Base-by-base conservation (phyloP, 2,888 invertebrate species). In the Cephonodes hylas region DNA sequence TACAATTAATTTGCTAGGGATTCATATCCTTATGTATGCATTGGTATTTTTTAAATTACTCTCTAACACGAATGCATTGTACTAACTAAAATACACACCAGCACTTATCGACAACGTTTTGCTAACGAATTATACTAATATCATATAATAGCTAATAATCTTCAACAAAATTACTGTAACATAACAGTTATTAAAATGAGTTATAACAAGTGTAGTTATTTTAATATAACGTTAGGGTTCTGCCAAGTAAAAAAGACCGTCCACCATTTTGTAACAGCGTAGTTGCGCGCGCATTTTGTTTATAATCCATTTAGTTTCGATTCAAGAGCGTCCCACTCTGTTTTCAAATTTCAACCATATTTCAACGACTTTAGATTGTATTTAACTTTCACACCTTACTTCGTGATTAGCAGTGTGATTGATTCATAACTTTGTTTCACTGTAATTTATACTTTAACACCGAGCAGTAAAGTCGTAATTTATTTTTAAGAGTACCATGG, bases 281-380 rank as follows among this genome's bases (percentile, higher is more conserved):
- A 81, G 70, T 62, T 88, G 91, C 91, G 91, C 91, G 90, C 91
- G 91, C 91, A 91, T 1, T 68, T 53, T 88, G 85, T 89, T 86
- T 89, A 77, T 85, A 84, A 89, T 86, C 83, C 79, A 78, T 74
- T 88, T 85, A 81, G 67, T 64, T 83, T 83, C 87, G 84, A 86
- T 84, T 68, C 66, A 62, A 57, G 10, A 0, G n/a, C 15, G 27
- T 44, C n/a, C 10, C 27, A 45, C 58, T 38, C 44, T 8, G 67
- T 61, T 63, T 48, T 57, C 2, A 31, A 63, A 62, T 63, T 48
- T 57, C 2, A 31, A 63, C 67, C 53, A 59, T 74, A 70, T 60
- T 7, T 0, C 0, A 2, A 8, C 4, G 0, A 0, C 0, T 7
- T 0, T 42, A 68, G 42, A 57, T 67, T 61, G 58, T n/a, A 63